phyloP scores from a whole-genome alignment of 2,113 vertebrate species.

The Psophia crepitans region DNA sequence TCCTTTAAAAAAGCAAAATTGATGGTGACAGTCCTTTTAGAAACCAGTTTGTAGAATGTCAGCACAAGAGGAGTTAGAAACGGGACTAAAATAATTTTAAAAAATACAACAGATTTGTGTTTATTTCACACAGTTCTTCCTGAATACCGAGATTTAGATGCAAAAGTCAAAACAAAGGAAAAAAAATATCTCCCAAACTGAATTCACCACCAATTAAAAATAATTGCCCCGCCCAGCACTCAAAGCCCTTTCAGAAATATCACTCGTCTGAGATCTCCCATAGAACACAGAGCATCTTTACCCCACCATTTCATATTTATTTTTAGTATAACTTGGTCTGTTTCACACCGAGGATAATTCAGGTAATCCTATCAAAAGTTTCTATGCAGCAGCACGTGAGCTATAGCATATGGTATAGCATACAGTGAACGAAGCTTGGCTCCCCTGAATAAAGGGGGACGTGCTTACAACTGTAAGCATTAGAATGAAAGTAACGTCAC shows the following conservation, averaged over 20 bases:
- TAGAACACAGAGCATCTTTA: neutral
- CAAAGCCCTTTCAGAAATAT: neutral
- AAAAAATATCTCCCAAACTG: neutral
- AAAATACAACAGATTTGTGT: constrained; percentile 39
- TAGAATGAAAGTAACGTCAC: neutral
- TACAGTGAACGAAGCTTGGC: neutral
- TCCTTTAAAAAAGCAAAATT: constrained; percentile 80
- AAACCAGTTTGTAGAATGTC: constrained; percentile 69
- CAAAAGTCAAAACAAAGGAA: neutral
- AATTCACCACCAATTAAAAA: neutral
- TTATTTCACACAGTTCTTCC: constrained; percentile 18
- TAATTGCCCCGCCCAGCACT: neutral
- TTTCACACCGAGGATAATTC: neutral
- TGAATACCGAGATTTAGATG: constrained; percentile 7
- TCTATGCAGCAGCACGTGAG: neutral
- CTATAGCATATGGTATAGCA: neutral
- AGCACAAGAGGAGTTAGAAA: constrained; percentile 43
- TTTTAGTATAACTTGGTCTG: constrained; percentile 18
- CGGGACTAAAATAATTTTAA: constrained; percentile 23
- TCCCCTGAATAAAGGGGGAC: neutral
- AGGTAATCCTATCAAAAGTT: neutral
- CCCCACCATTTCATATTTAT: neutral
- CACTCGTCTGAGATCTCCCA: neutral
- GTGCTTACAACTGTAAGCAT: neutral
- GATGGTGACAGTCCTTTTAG: constrained; percentile 81